These are phyloP conservation scores for Leptopilina drosophilae DNA, from an alignment of 2,888 invertebrate genomes.

Conservation along the genomic window DNA sequence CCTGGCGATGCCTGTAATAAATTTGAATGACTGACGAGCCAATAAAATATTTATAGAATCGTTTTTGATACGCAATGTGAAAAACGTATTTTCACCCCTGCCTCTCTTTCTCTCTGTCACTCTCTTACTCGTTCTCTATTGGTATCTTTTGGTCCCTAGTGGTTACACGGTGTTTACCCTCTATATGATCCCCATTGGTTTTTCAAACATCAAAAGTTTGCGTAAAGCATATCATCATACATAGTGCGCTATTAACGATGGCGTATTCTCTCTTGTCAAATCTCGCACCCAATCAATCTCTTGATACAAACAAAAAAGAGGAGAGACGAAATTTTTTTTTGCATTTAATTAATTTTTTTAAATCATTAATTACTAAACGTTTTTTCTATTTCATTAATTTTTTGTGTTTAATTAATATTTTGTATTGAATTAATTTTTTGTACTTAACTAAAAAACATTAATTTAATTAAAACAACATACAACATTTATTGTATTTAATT, in stretches of 20 bases:
- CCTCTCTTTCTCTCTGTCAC: neutral
- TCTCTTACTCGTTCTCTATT: too few relatives aligned
- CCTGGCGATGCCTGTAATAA: slow-evolving; percentile 63
- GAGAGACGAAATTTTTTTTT: too few relatives aligned
- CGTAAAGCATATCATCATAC: slow-evolving; percentile 50
- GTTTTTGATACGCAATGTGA: slow-evolving; percentile 58
- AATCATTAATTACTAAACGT: too few relatives aligned
- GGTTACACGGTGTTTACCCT: slow-evolving; percentile 76
- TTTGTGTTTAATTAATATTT: too few relatives aligned
- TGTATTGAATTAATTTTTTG: too few relatives aligned
- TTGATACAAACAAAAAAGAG: too few relatives aligned
- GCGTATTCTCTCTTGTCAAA: slow-evolving; percentile 24
- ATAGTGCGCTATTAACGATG: slow-evolving; percentile 59
- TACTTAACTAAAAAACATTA: too few relatives aligned
- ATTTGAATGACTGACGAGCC: slow-evolving; percentile 74
- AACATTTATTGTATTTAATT: too few relatives aligned
- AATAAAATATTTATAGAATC: slow-evolving; percentile 77
- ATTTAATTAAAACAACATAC: too few relatives aligned
- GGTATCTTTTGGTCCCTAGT: slow-evolving; percentile 61
- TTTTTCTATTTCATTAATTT: too few relatives aligned
- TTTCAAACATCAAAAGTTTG: slow-evolving; percentile 42
- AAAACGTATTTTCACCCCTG: slow-evolving; percentile 36
- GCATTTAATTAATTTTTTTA: too few relatives aligned
- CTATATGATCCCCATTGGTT: slow-evolving; percentile 65
- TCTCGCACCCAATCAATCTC: neutral